Conservation (phyloP, 2,113 vertebrate genomes). For the Archilochus colubris region DNA sequence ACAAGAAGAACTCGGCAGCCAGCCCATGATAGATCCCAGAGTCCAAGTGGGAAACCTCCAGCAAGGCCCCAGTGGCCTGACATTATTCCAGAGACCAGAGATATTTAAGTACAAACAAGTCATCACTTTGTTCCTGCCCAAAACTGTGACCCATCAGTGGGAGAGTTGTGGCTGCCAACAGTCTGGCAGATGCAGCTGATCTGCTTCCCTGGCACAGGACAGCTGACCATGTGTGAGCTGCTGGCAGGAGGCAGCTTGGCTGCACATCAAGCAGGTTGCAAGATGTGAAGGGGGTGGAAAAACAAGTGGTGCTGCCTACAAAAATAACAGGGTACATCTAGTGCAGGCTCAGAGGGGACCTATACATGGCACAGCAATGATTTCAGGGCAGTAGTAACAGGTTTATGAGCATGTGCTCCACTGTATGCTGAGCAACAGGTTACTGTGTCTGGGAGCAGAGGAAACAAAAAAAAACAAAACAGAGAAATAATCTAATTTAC, state of each 20-base stretch:
- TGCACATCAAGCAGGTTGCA: background rate
- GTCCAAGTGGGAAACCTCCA: background rate
- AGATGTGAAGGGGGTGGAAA: background rate
- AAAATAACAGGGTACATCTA: background rate
- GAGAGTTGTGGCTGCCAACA: background rate
- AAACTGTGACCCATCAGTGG: background rate
- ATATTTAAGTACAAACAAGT: background rate
- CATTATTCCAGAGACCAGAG: background rate
- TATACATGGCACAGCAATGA: background rate
- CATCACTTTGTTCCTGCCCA: background rate
- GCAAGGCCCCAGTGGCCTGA: background rate
- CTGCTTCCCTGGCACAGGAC: background rate
- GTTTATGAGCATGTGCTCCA: background rate
- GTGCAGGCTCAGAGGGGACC: background rate
- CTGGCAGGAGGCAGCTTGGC: constrained; percentile 17
- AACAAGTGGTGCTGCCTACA: background rate
- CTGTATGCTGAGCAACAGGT: accelerated
- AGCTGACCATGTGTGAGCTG: accelerated
- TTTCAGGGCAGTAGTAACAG: background rate
- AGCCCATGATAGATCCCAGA: background rate
- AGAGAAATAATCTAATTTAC: background rate
- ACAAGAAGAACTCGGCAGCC: background rate
- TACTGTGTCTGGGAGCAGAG: background rate
- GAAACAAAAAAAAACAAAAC: background rate
- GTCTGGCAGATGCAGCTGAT: background rate